Percentiles rank a stretch among this genome's conserved stretches.
phyloP scores from a whole-genome alignment of 37 sponge, comb jelly and placozoan genomes.

The Axinella damicornis region DNA sequence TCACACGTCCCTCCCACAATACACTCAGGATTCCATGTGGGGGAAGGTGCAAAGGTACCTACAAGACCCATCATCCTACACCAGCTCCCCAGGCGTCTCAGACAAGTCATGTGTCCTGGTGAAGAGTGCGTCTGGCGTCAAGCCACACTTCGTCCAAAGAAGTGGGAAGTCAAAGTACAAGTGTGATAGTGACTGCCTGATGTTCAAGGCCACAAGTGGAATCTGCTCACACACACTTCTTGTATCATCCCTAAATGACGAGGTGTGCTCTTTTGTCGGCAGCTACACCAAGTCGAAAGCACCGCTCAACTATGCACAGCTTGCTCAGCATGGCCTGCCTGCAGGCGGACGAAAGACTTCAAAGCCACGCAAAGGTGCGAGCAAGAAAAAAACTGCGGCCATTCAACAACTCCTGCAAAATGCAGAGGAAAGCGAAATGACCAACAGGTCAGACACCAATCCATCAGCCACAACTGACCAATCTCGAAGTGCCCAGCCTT shows the following conservation, averaged over 20 bases:
- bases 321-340: conserved; percentile 15
- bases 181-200: neutral
- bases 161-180: neutral
- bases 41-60: neutral
- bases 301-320: conserved; percentile 4
- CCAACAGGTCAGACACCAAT: too few species aligned
- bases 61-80: neutral
- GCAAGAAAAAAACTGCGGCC: neutral
- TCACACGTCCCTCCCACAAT: neutral
- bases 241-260: neutral
- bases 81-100: neutral
- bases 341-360: neutral
- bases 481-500: too few species aligned
- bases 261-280: neutral
- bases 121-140: neutral
- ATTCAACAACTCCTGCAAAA: too few species aligned
- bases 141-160: neutral
- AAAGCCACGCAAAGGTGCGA: neutral
- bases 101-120: neutral
- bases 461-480: too few species aligned
- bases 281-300: neutral
- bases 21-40: neutral
- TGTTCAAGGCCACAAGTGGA: neutral
- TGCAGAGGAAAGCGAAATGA: too few species aligned
- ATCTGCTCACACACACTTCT: neutral